phyloP scores from a whole-genome alignment of 1,140 invertebrate genomes.

The Cotesia chilonis region DNA sequence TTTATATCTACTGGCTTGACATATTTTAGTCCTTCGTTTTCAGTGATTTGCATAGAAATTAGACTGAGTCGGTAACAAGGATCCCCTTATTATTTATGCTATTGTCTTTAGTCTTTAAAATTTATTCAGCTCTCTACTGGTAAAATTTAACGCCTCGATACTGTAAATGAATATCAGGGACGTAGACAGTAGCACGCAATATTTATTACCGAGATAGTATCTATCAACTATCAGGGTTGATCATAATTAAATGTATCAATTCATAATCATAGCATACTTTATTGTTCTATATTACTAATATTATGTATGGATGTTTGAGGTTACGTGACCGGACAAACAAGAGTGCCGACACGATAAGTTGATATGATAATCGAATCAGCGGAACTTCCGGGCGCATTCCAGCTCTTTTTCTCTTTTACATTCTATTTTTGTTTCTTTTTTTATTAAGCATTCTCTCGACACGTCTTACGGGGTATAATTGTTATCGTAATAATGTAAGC shows the following conservation, averaged over 20 bases:
- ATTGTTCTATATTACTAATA: not conserved
- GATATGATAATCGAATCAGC: constrained; percentile 13
- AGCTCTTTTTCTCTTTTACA: not conserved
- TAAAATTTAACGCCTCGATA: too few species aligned
- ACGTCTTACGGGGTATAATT: not conserved
- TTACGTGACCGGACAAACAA: constrained; percentile 6
- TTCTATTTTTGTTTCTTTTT: not conserved
- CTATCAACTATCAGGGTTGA: too few species aligned
- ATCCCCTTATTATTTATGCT: constrained; percentile 48
- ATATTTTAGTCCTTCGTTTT: not conserved
- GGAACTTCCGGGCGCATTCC: constrained; percentile 5
- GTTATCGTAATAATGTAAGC: constrained; percentile 6
- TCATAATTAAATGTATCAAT: too few species aligned
- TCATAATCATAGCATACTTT: too few species aligned
- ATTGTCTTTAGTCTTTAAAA: too few species aligned
- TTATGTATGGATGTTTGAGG: not conserved
- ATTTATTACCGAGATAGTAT: too few species aligned
- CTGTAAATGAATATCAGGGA: too few species aligned
- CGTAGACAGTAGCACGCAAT: too few species aligned
- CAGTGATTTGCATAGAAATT: too few species aligned
- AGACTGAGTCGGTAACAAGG: constrained; percentile 57
- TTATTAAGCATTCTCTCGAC: not conserved
- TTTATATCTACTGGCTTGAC: not conserved
- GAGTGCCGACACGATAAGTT: constrained; percentile 1
- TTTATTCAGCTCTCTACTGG: too few species aligned